These are phyloP conservation scores for Odontomachus brunneus DNA, from an alignment of 1,140 invertebrate genomes.

Conservation along the genomic window DNA sequence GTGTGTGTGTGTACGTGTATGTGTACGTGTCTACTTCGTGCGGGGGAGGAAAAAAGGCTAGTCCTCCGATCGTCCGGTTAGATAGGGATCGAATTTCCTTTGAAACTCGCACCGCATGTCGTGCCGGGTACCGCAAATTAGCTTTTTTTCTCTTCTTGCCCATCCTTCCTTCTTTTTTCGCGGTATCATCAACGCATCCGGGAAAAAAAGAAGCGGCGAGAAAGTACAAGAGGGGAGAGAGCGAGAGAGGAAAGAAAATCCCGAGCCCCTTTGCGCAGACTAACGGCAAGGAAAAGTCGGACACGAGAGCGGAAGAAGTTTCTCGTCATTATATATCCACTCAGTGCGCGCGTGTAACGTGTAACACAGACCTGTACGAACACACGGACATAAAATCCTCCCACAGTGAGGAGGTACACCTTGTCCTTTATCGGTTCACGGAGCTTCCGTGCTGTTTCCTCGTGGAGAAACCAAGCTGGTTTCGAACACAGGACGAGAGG, in stretches of 20 bases:
- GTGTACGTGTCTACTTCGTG: neutral
- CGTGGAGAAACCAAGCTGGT: neutral
- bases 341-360: neutral
- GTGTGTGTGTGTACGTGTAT: neutral
- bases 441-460: neutral
- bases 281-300: slow-evolving; percentile 29
- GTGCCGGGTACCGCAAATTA: slow-evolving; percentile 35
- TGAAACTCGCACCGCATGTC: slow-evolving; percentile 1
- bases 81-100: slow-evolving; percentile 42
- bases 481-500: neutral
- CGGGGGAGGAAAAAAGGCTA: neutral
- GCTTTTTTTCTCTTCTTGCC: neutral
- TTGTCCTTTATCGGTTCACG: slow-evolving; percentile 22
- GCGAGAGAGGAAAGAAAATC: neutral
- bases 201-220: neutral
- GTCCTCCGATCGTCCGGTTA: neutral
- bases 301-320: slow-evolving; percentile 27
- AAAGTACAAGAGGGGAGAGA: neutral
- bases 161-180: neutral
- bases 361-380: no score
- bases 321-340: slow-evolving; percentile 1
- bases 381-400: neutral
- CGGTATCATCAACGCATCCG: slow-evolving; percentile 1
- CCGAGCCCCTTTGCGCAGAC: neutral
- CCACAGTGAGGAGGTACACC: neutral